Conservation (phyloP, 2,888 invertebrate species). For the Eumacrocentrus americanus region DNA sequence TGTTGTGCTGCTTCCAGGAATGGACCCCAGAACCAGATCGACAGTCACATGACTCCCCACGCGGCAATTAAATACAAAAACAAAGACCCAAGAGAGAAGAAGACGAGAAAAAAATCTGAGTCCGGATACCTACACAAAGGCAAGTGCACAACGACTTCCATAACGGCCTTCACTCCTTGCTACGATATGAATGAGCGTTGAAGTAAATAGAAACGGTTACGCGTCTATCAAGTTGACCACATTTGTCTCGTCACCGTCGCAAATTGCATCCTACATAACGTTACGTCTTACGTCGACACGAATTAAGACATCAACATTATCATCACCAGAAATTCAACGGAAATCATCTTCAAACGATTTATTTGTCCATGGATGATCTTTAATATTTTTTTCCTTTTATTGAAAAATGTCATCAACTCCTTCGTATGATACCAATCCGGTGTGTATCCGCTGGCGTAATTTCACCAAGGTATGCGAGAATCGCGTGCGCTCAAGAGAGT, state of each 20-base stretch:
- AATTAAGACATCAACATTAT: no score
- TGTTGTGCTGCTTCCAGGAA: conserved; percentile 41
- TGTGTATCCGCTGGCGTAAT: conserved; percentile 4
- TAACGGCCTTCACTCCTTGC: no score
- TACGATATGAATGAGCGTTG: no score
- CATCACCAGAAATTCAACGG: no score
- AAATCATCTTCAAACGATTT: no score
- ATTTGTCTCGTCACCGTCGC: no score
- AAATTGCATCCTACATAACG: no score
- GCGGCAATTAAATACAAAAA: conserved; percentile 14
- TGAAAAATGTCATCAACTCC: no score
- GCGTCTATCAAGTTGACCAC: no score
- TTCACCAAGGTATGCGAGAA: conserved; percentile 14
- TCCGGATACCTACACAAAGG: neutral
- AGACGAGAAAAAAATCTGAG: neutral
- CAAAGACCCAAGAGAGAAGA: neutral
- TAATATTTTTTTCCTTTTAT: neutral
- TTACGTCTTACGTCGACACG: no score
- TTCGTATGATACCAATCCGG: neutral
- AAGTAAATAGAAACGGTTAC: no score
- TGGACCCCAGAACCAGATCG: conserved; percentile 21
- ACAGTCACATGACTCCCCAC: neutral
- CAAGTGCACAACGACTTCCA: no score
- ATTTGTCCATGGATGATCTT: neutral
- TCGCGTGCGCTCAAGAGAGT: conserved; percentile 23